Base-by-base conservation (phyloP, 2,113 vertebrate genomes). In the Serinus canaria region DNA sequence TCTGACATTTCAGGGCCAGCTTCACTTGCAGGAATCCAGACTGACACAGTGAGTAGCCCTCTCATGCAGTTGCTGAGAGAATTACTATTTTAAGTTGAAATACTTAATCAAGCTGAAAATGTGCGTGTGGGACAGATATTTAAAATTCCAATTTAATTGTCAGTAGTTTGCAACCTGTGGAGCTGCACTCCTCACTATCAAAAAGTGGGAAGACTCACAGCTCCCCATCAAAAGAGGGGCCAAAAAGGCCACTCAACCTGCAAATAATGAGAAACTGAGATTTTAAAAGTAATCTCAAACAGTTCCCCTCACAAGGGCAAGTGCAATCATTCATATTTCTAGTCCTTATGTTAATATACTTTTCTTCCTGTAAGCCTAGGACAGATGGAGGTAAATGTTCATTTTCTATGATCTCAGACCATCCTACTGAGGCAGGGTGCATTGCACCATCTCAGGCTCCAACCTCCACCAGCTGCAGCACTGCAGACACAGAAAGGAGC, bases 71-170 rank as follows among this genome's bases (percentile, higher is more conserved):
- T 83, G 44, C 53, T 69, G 35, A 84, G 21, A 87, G 46, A 37
- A 63, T 22, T 83, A 8, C 58, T 95, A 46, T 64, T 87, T 95
- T 58, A 76, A 89, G 50, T 50, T 35, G 66, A 82, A 73, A 67
- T 69, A 68, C 19, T 82, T 93, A 94, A 90, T 87, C 60, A 60
- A 76, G 41, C 30, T 86, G 73, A 83, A 94, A 82, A 83, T 52
- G 72, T 14, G 47, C 62, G 89, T 22, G 43, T 55, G 49, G 64
- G 52, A 68, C 37, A 76, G 89, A 50, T 90, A 78, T 80, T 95
- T 89, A 68, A 64, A 93, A 94, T 79, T 52, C 37, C 72, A 68
- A 7, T 78, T 87, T 89, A 94, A 72, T 75, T 64, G 52, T 56
- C 67, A 67, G 66, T 30, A 93, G 50, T 66, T 83, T 23, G n/a